phyloP scores from a whole-genome alignment of 1,140 invertebrate species.

The Apis laboriosa region DNA sequence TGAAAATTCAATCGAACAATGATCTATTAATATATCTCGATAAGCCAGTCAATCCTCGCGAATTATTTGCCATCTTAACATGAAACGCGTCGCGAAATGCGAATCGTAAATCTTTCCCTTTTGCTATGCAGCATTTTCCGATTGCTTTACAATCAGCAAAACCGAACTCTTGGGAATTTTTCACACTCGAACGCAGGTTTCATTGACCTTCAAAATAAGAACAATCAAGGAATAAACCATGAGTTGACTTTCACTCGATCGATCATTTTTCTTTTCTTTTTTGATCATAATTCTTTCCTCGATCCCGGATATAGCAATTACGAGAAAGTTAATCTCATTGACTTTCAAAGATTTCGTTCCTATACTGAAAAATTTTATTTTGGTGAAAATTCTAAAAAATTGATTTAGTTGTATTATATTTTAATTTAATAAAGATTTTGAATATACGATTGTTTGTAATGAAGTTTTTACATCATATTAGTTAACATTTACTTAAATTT shows the following conservation, averaged over 20 bases:
- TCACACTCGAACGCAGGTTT: background rate
- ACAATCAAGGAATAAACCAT: background rate
- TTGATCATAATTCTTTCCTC: background rate
- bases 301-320: background rate
- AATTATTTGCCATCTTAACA: slow-evolving; percentile 1
- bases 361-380: background rate
- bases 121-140: background rate
- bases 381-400: background rate
- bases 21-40: background rate
- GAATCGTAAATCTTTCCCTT: background rate
- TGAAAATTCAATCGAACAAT: background rate
- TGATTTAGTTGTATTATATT: background rate
- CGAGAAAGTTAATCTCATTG: slow-evolving; percentile 13
- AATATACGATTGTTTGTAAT: too few species aligned
- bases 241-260: background rate
- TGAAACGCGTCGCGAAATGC: background rate
- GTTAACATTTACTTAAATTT: too few species aligned
- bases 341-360: background rate
- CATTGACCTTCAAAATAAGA: background rate
- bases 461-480: too few species aligned
- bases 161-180: background rate
- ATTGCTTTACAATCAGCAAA: background rate
- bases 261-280: background rate
- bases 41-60: background rate
- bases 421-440: too few species aligned